Base-by-base conservation (phyloP, 2,888 invertebrate genomes). In the Apocheima hispidaria region DNA sequence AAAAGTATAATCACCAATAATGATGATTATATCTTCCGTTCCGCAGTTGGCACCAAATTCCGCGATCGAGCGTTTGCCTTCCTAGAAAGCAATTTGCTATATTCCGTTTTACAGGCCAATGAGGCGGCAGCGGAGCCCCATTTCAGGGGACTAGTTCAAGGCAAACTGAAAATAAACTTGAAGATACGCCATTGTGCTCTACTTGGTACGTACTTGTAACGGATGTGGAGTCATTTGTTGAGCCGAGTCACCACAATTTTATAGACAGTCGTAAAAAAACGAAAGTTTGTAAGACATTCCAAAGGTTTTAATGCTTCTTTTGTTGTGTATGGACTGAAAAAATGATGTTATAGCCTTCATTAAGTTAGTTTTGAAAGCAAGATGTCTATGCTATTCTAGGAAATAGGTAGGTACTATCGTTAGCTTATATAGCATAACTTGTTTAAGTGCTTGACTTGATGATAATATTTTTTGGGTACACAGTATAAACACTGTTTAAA, bases 161-260 rank as follows among this genome's bases (percentile, higher is more conserved):
- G 70, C 38, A 48, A 40, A 38, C 65, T 71, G 59, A 64, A 72
- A 74, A 72, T 72, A 74, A 65, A 65, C 55, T 51, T 23, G 28
- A 61, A 60, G 57, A 54, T 51, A 63, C 52, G 58, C 59, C 33
- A 65, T 70, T 64, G 57, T 69, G 55, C 38, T 52, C 52, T 49
- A 28, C 44, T 58, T 18, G 44, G 20, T 60, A 44, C 44, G 18
- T 53, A 38, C 46, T 30, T 30, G 21, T 43, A 41, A 35, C 59
- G 41, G 48, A 53, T 48, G 58, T 38, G 20, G 48, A 60, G 52
- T 46, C 59, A 49, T 56, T 56, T 40, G 44, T 48, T 59, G 16
- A 12, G 21, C 52, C 30, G 30, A 46, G 10, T 46, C 36, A 38
- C 23, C 52, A 7, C 26, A 40, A 30, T 30, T 51, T 51, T 51